A percentile compares a stretch with the other conserved stretches of the same genome.
Conservation (phyloP, 2,888 invertebrate species). For the Plebejus argus region DNA sequence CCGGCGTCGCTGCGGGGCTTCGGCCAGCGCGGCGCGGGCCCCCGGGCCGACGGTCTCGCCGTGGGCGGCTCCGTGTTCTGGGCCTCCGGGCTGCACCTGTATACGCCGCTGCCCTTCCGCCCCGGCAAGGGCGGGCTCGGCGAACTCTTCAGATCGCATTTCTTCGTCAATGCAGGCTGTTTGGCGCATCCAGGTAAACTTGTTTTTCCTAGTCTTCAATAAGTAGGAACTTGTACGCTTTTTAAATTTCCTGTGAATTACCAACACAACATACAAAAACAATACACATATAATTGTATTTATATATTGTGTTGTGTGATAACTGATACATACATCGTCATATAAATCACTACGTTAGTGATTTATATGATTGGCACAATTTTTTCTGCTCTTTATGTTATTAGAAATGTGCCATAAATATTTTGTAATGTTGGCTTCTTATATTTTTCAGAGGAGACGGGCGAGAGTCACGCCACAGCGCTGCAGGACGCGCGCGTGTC, state of each 20-base stretch:
- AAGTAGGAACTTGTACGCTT: too few species aligned
- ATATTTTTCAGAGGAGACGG: slow-evolving; percentile 57
- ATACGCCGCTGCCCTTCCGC: slow-evolving; percentile 93
- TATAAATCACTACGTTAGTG: too few species aligned
- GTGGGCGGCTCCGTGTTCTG: slow-evolving; percentile 91
- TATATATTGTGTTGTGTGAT: too few species aligned
- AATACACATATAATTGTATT: too few species aligned
- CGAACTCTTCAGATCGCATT: slow-evolving; percentile 92
- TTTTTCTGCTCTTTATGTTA: too few species aligned
- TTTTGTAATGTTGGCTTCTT: too few species aligned
- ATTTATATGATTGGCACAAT: too few species aligned
- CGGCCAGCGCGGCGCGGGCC: slow-evolving; percentile 91
- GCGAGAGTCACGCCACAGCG: slow-evolving; percentile 58
- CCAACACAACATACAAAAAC: too few species aligned
- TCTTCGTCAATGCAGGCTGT: slow-evolving; percentile 94
- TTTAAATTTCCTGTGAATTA: too few species aligned
- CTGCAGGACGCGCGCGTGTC: slow-evolving; percentile 84
- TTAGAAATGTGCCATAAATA: too few species aligned
- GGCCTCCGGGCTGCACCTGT: slow-evolving; percentile 92
- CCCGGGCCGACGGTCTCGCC: slow-evolving; percentile 88
- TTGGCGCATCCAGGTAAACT: slow-evolving; percentile 72
- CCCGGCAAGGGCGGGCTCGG: slow-evolving; percentile 89
- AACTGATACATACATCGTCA: too few species aligned
- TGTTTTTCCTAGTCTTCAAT: not conserved
- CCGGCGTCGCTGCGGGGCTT: slow-evolving; percentile 95